Evolutionary conservation across 1,140 invertebrate genomes (phyloP), one percentile per base, ranked within the genome.

Genomic region (Temnothorax nylanderi): DNA sequence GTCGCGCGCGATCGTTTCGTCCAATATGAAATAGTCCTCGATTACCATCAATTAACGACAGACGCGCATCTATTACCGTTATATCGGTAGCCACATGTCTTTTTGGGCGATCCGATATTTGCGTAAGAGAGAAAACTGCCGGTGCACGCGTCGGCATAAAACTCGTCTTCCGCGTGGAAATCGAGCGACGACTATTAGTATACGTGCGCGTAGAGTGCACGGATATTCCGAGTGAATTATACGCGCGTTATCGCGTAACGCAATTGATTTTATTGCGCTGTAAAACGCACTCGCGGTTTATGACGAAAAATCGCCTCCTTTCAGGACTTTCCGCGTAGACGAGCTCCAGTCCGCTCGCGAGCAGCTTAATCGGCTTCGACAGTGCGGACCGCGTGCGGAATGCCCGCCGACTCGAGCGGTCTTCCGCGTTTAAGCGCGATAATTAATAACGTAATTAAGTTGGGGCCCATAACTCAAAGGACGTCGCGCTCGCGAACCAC

Each of bases 361-460:
- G 64, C 18, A 47, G 37, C n/a, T 62, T 44, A 44, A 74, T 76
- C 81, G 81, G 56, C 56, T 49, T 21, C 69, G 51, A n/a, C 21
- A 13, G 47, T 49, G 62, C 80, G 65, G 34, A 34, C 21, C 6
- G 44, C 6, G 21, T 37, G 47, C 37, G 67, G 4, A 60, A 54
- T 60, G 41, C 32, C 16, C 44, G 47, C 54, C 32, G 75, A 85
- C 81, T 62, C 78, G 77, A 80, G 60, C 49, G 76, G 74, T 77
- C 85, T 56, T 62, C 32, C 58, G 16, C 62, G 34, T 78, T 84
- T 60, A 74, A 82, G 32, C 41, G 56, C 69, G 69, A 93, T 91
- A 92, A 94, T 94, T 93, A 94, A 94, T 92, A 94, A 90, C 74
- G 91, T 90, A 93, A 94, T 94, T 93, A 94, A 93, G 88, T 92